Percentiles rank a stretch among this genome's conserved stretches.
phyloP scores from a whole-genome alignment of 1,140 invertebrate species.

The Drosophila truncata region DNA sequence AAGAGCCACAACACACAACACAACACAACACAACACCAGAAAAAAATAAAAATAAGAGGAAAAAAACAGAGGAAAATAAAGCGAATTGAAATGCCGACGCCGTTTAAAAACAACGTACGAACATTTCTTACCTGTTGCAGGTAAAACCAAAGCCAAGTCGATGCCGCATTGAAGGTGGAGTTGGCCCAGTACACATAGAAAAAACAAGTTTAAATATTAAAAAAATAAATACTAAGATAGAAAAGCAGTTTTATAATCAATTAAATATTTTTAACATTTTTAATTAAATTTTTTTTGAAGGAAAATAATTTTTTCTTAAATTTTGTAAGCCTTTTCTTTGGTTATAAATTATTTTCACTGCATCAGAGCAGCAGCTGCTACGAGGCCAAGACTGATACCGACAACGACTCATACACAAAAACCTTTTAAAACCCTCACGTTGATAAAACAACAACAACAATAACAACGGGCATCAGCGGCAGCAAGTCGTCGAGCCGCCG shows the following conservation, averaged over 20 bases:
- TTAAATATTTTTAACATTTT: neutral
- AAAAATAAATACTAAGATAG: neutral
- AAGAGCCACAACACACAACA: neutral
- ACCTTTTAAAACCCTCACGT: slow-evolving; percentile 83
- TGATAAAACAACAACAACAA: slow-evolving; percentile 67
- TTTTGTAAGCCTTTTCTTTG: neutral
- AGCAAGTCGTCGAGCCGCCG: slow-evolving; percentile 65
- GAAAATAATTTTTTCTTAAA: fast-evolving
- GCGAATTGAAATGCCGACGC: slow-evolving; percentile 77
- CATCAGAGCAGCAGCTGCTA: slow-evolving; percentile 64
- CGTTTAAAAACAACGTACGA: slow-evolving; percentile 67
- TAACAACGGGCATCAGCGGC: slow-evolving; percentile 41
- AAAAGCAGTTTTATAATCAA: neutral
- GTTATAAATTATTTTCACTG: slow-evolving; percentile 5
- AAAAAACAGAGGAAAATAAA: slow-evolving; percentile 51
- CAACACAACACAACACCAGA: too few relatives aligned
- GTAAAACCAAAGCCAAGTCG: slow-evolving; percentile 54
- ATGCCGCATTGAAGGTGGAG: slow-evolving; percentile 44
- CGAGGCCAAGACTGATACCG: slow-evolving; percentile 64
- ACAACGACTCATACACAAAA: slow-evolving; percentile 64
- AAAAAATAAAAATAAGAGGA: slow-evolving; percentile 10
- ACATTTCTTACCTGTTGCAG: slow-evolving; percentile 83
- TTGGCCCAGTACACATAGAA: slow-evolving; percentile 23
- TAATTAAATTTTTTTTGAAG: neutral
- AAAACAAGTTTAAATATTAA: neutral